These are phyloP conservation scores for Pagetopsis macropterus DNA, from an alignment of 2,797 vertebrate genomes.

Conservation along the genomic window DNA sequence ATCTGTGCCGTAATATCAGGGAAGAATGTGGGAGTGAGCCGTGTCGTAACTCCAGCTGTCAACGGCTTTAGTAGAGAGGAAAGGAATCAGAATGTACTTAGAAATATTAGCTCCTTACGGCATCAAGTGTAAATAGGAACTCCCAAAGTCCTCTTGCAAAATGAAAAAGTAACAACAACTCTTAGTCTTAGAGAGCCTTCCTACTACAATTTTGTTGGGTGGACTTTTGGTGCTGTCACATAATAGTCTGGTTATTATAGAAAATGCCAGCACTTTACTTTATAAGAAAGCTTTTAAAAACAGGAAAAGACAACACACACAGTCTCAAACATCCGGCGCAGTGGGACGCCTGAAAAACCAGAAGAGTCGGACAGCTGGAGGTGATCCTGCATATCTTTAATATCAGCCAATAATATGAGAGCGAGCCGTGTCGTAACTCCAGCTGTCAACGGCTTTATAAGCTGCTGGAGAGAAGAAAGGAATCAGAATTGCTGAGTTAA, in stretches of 20 bases:
- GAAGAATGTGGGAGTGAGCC: not conserved
- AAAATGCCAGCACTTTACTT: too few relatives aligned
- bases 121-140: not conserved
- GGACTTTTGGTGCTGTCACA: too few relatives aligned
- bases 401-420: not conserved
- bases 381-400: conserved; percentile 15
- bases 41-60: not conserved
- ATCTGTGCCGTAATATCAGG: not conserved
- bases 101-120: not conserved
- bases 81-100: not conserved
- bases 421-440: not conserved
- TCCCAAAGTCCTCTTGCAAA: not conserved
- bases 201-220: too few relatives aligned
- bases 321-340: too few relatives aligned
- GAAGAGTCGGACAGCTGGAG: not conserved
- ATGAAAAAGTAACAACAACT: not conserved
- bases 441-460: not conserved
- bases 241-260: too few relatives aligned
- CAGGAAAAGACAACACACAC: too few relatives aligned
- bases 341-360: too few relatives aligned
- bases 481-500: not conserved
- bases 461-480: not conserved
- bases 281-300: too few relatives aligned
- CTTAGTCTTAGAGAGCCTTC: not conserved
- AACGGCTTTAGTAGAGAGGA: not conserved